phyloP scores from a whole-genome alignment of 2,888 invertebrate genomes.

The Cartodere bifasciata region DNA sequence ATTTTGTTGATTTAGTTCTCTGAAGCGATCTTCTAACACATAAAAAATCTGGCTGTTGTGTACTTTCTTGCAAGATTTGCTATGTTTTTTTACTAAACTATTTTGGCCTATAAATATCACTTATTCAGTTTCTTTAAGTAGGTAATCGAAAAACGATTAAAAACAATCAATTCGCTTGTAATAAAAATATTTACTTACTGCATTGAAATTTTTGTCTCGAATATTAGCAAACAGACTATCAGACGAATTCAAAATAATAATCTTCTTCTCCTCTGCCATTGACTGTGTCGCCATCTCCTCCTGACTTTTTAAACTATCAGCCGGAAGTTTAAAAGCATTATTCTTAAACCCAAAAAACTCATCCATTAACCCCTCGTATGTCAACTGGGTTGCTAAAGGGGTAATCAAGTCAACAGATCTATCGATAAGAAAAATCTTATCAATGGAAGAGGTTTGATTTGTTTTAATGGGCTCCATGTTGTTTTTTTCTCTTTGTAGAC shows the following conservation, averaged over 20 bases:
- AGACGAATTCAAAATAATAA: conserved; percentile 73
- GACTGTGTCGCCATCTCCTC: conserved; percentile 49
- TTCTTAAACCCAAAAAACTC: conserved; percentile 82
- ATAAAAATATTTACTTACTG: no score
- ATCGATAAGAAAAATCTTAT: conserved; percentile 82
- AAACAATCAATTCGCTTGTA: no score
- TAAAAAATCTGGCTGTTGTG: no score
- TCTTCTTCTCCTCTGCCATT: conserved; percentile 51
- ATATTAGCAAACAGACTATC: conserved; percentile 83
- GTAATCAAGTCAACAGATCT: conserved; percentile 84
- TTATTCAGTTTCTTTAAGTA: no score
- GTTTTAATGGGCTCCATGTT: conserved; percentile 31
- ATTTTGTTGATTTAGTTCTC: no score
- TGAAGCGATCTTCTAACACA: no score
- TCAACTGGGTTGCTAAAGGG: conserved; percentile 85
- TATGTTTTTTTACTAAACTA: no score
- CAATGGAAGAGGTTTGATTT: conserved; percentile 44
- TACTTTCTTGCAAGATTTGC: no score
- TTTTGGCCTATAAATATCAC: no score
- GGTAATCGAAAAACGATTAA: no score
- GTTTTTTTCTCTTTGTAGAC: conserved; percentile 50
- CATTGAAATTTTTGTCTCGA: conserved; percentile 86
- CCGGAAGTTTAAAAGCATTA: conserved; percentile 71
- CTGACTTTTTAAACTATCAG: conserved; percentile 63
- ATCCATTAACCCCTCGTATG: conserved; percentile 95